phyloP scores from a whole-genome alignment of 2,888 invertebrate species.

The Eupithecia pulchellata region DNA sequence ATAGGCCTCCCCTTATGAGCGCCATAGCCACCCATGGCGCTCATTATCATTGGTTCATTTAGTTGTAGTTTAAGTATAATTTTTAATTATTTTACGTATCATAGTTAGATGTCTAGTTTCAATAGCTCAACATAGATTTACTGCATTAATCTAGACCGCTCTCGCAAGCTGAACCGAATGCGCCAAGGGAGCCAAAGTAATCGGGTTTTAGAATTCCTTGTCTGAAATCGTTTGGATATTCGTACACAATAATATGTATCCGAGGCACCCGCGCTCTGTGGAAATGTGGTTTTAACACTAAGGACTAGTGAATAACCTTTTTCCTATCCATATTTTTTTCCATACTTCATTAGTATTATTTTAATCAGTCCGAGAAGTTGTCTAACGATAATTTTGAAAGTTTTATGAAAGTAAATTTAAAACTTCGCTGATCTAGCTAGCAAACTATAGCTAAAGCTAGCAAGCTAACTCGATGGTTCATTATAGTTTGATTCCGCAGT shows the following conservation, averaged over 20 bases:
- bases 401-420: constrained; percentile 12
- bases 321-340: too few relatives aligned
- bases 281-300: neutral
- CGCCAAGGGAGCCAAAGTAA: neutral
- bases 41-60: neutral
- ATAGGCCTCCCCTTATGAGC: too few relatives aligned
- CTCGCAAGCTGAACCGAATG: neutral
- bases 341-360: neutral
- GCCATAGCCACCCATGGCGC: too few relatives aligned
- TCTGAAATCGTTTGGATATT: neutral
- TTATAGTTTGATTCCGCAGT: constrained; percentile 16
- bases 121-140: neutral
- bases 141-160: neutral
- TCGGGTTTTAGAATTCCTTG: neutral
- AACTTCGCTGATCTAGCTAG: constrained; percentile 10
- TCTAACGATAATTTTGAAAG: constrained; percentile 1
- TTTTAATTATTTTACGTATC: neutral
- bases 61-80: neutral
- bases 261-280: neutral
- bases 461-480: neutral
- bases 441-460: too few relatives aligned
- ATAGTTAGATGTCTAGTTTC: neutral
- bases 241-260: neutral
- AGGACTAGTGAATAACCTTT: neutral
- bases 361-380: neutral